Conservation (phyloP, 2,888 invertebrate species). For the Bugulina stolonifera region DNA sequence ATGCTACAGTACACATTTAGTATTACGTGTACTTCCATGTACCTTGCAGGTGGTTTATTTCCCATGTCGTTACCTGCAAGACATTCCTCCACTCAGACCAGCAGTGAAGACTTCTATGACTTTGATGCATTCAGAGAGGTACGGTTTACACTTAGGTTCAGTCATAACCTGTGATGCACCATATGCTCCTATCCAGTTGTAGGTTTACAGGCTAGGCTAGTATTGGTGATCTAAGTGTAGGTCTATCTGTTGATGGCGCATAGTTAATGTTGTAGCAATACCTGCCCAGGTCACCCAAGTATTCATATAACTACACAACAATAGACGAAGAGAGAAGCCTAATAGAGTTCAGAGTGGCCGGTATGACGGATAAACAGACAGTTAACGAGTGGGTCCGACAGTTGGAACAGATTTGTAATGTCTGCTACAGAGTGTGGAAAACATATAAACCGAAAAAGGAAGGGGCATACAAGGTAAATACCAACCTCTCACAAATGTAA, state of each 20-base stretch:
- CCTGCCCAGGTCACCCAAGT: constrained; percentile 2
- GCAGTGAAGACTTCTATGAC: constrained; percentile 12
- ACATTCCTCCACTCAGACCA: background rate
- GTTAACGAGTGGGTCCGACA: background rate
- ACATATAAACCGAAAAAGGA: constrained; percentile 1
- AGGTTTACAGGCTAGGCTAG: too few species aligned
- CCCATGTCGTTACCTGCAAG: background rate
- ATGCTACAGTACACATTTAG: too few species aligned
- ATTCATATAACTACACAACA: background rate
- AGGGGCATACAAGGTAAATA: constrained; percentile 22
- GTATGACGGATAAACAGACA: background rate
- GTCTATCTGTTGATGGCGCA: too few species aligned
- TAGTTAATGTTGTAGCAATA: background rate
- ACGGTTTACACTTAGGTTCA: too few species aligned
- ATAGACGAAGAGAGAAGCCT: background rate
- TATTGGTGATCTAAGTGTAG: too few species aligned
- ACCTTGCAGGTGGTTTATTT: too few species aligned
- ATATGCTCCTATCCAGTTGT: too few species aligned
- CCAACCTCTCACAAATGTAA: too few species aligned
- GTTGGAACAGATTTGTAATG: background rate
- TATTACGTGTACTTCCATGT: too few species aligned
- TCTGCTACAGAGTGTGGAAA: constrained; percentile 18
- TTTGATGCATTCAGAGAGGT: constrained; percentile 18
- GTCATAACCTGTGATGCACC: too few species aligned
- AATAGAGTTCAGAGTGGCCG: background rate